A percentile compares a stretch with the other conserved stretches of the same genome.
Conservation (phyloP, 2,797 vertebrate species). For the Perodicticus potto region DNA sequence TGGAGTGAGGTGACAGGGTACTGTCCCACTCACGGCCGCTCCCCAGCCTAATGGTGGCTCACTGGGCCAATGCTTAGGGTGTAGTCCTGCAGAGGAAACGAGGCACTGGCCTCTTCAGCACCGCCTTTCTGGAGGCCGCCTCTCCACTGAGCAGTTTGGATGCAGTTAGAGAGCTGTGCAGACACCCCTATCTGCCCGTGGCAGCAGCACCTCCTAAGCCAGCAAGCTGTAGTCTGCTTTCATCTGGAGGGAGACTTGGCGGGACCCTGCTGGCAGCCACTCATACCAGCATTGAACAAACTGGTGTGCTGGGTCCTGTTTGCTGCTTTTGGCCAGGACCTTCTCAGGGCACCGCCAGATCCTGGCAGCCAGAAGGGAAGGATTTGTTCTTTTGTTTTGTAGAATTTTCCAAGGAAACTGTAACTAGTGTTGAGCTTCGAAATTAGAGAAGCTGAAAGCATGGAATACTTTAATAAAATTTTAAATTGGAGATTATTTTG, state of each 20-base stretch:
- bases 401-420: not conserved
- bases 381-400: constrained; percentile 49
- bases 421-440: not conserved
- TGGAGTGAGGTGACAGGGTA: too few relatives aligned
- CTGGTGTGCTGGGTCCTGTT: constrained; percentile 37
- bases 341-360: not conserved
- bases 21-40: too few relatives aligned
- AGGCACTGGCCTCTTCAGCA: not conserved
- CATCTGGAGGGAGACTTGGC: not conserved
- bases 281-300: constrained; percentile 42
- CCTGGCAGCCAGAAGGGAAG: not conserved
- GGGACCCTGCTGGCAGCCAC: constrained; percentile 21
- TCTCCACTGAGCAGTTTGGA: not conserved
- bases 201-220: not conserved
- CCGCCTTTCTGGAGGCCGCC: not conserved
- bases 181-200: not conserved
- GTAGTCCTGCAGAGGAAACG: not conserved
- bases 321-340: not conserved
- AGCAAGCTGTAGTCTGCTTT: constrained; percentile 9
- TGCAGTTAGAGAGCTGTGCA: not conserved
- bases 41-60: too few relatives aligned
- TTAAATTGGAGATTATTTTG: not conserved
- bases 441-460: constrained; percentile 34
- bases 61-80: too few relatives aligned
- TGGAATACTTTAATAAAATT: not conserved